These are phyloP conservation scores for Trachelus iudaicus DNA, from an alignment of 2,888 invertebrate species.

Conservation along the genomic window DNA sequence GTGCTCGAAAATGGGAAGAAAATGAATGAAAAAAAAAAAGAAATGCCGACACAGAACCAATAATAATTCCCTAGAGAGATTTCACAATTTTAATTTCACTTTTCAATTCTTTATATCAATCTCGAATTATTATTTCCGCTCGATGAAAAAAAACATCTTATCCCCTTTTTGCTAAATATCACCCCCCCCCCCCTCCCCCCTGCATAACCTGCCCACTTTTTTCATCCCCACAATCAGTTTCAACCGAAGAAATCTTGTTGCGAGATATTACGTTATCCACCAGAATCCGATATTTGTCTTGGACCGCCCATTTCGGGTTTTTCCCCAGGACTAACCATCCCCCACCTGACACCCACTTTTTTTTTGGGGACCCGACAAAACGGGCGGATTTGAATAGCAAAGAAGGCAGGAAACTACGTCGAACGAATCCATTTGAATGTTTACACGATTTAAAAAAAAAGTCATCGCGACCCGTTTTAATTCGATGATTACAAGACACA, in stretches of 20 bases:
- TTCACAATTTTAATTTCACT: too few species aligned
- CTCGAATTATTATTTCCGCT: too few species aligned
- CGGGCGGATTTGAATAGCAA: slow-evolving; percentile 33
- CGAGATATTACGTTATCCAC: slow-evolving; percentile 17
- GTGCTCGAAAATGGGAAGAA: slow-evolving; percentile 33
- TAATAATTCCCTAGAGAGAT: background rate
- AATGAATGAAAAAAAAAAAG: too few species aligned
- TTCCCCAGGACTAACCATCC: slow-evolving; percentile 18
- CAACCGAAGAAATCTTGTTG: too few species aligned
- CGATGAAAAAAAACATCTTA: too few species aligned
- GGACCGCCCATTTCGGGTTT: slow-evolving; percentile 46
- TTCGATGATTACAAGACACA: background rate
- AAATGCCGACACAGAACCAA: slow-evolving; percentile 31
- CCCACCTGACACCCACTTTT: too few species aligned
- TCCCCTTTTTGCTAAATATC: too few species aligned
- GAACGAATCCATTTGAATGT: slow-evolving; percentile 40
- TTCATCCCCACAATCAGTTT: too few species aligned
- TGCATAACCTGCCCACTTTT: too few species aligned
- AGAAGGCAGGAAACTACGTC: slow-evolving; percentile 8
- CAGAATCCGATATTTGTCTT: slow-evolving; percentile 41
- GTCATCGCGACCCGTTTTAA: background rate
- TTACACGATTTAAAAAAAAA: background rate
- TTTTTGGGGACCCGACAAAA: too few species aligned
- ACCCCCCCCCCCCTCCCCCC: too few species aligned
- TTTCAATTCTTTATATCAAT: too few species aligned